Evolutionary conservation across 2,888 invertebrate genomes (phyloP), one percentile per base, ranked within the genome.

Genomic region (Synergus japonicus): DNA sequence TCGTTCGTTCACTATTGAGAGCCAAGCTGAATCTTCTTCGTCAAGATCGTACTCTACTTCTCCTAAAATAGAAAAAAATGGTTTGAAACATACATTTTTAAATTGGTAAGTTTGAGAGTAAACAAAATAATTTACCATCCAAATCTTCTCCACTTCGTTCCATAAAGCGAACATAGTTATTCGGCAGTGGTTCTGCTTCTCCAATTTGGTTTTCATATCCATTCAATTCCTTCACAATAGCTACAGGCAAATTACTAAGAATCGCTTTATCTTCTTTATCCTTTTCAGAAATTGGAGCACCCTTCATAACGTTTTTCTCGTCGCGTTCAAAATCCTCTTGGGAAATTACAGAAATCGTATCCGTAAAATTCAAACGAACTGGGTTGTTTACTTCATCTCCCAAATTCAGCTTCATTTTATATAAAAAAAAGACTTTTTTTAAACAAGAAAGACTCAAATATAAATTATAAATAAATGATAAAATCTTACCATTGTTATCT

Each of bases 11-110:
- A 98, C 96, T 78, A 97, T 94, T 54, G 95, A 94, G 81, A 99
- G 93, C 99, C 99, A 99, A 0, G 97, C 97, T 15, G 97, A 96
- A 89, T 99, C 99, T 93, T 99, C 99, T 91, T 99, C 99, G 92
- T 99, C 99, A 86, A 99, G 96, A 93, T 99, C 99, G 93, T 99
- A 99, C 92, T 99, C 99, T 0, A 96, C 94, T 88, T 95, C 92
- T 7, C 91, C 92, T 92, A 43, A 10, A 65, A 78, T 78, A 60
- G 0, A 37, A 37, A 4, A 37, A 37, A 37, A 37, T 37, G 2
- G 37, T 5, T 7, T 37, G 37, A 4, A 37, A 37, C 4, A 7
- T 37, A 37, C 37, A 37, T 37, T 37, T 5, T 37, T 5, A 5
- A 37, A 37, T 37, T 37, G 37, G 37, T 37, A 37, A 37, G 0